Conservation (phyloP, 1,140 invertebrate species). For the Procambarus virginalis region DNA sequence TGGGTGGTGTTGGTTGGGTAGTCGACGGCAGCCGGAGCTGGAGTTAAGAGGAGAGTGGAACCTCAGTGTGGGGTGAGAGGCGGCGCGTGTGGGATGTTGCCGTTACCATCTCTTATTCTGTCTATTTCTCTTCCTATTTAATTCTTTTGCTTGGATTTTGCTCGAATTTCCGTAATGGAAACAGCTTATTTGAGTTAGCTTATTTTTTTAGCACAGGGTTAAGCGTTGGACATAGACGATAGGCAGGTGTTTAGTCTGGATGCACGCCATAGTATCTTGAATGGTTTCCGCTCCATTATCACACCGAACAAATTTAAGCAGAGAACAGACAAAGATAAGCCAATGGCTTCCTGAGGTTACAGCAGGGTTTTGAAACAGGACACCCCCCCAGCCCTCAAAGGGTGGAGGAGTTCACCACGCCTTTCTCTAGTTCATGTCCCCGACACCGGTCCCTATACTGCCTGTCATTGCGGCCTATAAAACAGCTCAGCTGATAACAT, state of each 20-base stretch:
- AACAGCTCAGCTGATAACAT: not conserved
- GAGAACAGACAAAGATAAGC: no score
- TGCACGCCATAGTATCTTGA: not conserved
- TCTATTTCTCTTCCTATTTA: not conserved
- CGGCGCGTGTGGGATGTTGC: no score
- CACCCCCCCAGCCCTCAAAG: slow-evolving; percentile 10
- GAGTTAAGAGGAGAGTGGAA: no score
- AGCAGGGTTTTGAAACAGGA: slow-evolving; percentile 4
- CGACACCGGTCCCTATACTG: not conserved
- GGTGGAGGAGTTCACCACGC: slow-evolving; percentile 45
- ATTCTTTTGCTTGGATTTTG: not conserved
- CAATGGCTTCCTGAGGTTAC: no score
- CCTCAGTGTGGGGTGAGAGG: no score
- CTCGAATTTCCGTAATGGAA: no score
- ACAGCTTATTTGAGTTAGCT: no score
- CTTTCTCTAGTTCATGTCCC: slow-evolving; percentile 41
- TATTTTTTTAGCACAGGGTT: no score
- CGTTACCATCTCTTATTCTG: no score
- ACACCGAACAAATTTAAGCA: not conserved
- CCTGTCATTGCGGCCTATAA: not conserved
- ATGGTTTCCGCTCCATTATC: not conserved
- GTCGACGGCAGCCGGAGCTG: no score
- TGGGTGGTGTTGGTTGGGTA: no score
- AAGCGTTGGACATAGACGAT: no score
- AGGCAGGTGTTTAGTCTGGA: not conserved